phyloP scores from a whole-genome alignment of 1,140 invertebrate genomes.

The Orchestia grillus region DNA sequence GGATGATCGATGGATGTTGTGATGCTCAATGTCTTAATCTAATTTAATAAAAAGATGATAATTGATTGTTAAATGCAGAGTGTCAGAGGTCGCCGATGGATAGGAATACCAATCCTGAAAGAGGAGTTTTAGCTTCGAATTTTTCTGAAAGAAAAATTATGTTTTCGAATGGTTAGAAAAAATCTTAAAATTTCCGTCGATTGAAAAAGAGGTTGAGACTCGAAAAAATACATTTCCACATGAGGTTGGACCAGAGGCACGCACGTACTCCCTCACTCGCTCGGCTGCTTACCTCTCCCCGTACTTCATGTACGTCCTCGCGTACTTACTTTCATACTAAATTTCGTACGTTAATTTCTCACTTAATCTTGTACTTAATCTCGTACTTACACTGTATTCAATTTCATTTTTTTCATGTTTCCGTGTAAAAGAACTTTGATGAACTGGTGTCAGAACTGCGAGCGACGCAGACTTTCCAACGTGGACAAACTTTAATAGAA shows the following conservation, averaged over 20 bases:
- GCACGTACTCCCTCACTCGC: not conserved
- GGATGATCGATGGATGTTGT: not conserved
- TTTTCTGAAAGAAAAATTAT: not conserved
- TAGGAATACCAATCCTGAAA: slow-evolving; percentile 9
- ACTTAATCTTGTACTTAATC: too few relatives aligned
- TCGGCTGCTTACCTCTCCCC: not conserved
- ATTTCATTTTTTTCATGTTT: too few relatives aligned
- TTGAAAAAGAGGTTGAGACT: not conserved
- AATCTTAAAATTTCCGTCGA: not conserved
- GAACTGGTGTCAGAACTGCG: too few relatives aligned
- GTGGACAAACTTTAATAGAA: too few relatives aligned
- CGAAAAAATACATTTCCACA: not conserved
- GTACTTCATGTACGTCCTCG: not conserved
- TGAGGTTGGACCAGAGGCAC: not conserved
- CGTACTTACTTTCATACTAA: not conserved
- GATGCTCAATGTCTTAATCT: not conserved
- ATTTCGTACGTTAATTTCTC: too few relatives aligned
- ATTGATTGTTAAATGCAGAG: not conserved
- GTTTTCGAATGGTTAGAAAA: not conserved
- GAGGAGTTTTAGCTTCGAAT: not conserved
- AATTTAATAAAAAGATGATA: not conserved
- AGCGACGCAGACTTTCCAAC: too few relatives aligned
- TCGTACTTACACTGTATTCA: too few relatives aligned
- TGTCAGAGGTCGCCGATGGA: not conserved
- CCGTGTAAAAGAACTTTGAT: too few relatives aligned